phyloP scores from a whole-genome alignment of 2,797 vertebrate species.

The Mionectes olivaceus region DNA sequence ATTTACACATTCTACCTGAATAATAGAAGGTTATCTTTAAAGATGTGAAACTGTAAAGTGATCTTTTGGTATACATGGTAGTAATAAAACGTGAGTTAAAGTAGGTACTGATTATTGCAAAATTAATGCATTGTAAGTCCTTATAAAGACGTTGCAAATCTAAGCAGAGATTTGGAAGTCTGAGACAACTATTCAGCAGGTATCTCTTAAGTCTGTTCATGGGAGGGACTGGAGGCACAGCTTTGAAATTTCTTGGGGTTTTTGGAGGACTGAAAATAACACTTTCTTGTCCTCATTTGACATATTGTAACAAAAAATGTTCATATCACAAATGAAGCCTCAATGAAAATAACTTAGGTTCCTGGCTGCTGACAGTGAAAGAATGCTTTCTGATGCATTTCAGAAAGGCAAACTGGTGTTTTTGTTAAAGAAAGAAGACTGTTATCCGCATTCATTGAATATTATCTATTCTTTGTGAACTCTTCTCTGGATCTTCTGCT shows the following conservation, averaged over 20 bases:
- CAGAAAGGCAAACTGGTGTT: background rate
- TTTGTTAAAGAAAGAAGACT: background rate
- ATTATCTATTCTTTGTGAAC: background rate
- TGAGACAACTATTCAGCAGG: background rate
- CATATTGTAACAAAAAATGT: background rate
- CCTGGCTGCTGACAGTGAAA: background rate
- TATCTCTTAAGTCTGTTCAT: background rate
- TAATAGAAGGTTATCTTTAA: background rate
- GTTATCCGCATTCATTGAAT: background rate
- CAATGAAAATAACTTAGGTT: background rate
- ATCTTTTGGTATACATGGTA: background rate
- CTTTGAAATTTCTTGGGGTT: background rate
- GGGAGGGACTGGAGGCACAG: background rate
- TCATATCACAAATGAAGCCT: background rate
- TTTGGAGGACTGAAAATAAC: background rate
- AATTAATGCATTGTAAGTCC: background rate
- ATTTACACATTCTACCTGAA: background rate
- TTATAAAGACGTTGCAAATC: background rate
- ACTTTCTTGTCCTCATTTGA: background rate
- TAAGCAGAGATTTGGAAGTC: background rate
- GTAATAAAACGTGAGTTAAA: background rate
- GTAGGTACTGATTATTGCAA: background rate
- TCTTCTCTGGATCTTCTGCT: background rate
- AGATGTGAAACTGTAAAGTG: background rate
- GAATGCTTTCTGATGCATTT: background rate